These are phyloP conservation scores for Electrophaes corylata DNA, from an alignment of 2,888 invertebrate genomes.

Conservation along the genomic window DNA sequence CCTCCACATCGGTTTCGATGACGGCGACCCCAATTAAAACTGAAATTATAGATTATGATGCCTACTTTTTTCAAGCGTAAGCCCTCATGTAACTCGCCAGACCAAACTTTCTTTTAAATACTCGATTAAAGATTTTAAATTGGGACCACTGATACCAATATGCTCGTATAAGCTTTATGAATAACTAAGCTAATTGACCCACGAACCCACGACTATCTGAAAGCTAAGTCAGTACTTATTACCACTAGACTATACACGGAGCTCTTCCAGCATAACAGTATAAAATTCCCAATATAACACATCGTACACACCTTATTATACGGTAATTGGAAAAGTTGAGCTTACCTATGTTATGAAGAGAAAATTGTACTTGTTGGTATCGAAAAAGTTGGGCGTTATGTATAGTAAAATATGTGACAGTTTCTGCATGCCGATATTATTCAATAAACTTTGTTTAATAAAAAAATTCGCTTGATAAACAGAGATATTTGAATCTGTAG, in stretches of 20 bases:
- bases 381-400: background rate
- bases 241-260: background rate
- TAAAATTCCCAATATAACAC: background rate
- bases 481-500: too few species aligned
- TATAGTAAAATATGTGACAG: background rate
- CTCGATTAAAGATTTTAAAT: too few species aligned
- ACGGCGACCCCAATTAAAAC: too few species aligned
- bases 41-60: too few species aligned
- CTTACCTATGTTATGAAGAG: background rate
- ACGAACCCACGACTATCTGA: background rate
- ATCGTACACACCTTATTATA: background rate
- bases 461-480: too few species aligned
- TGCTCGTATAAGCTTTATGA: too few species aligned
- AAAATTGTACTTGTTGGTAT: constrained; percentile 1
- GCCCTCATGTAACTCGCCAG: too few species aligned
- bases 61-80: too few species aligned
- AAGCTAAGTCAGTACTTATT: background rate
- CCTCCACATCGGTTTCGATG: too few species aligned
- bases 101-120: too few species aligned
- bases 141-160: too few species aligned
- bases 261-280: background rate
- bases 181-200: background rate
- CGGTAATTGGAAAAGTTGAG: constrained; percentile 10
- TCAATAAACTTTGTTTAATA: background rate
- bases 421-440: background rate